phyloP scores from a whole-genome alignment of 2,113 vertebrate genomes.

The Gobio gobio region DNA sequence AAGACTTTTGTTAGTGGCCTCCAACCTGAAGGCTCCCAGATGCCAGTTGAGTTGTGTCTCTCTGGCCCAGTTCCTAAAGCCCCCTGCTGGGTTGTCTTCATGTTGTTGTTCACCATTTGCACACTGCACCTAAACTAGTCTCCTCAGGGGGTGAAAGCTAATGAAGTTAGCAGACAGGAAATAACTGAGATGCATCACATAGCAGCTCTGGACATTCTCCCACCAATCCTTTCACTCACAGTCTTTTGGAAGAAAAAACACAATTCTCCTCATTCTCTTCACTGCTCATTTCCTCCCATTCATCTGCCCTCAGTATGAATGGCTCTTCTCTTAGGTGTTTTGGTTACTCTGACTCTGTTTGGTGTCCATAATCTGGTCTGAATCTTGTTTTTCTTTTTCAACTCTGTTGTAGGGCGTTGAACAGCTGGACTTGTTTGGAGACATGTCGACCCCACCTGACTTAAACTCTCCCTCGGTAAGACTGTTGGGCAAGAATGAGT shows the following conservation, averaged over 20 bases:
- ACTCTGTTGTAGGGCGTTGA: conserved; percentile 82
- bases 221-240: not conserved
- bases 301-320: not conserved
- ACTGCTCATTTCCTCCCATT: conserved; percentile 18
- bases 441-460: conserved; percentile 96
- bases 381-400: conserved; percentile 18
- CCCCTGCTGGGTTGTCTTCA: conserved; percentile 28
- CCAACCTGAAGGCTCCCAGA: not conserved
- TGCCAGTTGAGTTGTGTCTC: not conserved
- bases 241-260: conserved; percentile 13
- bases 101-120: conserved; percentile 9
- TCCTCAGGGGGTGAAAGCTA: conserved; percentile 33
- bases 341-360: conserved; percentile 3
- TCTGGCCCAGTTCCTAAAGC: conserved; percentile 6
- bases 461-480: conserved; percentile 87
- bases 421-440: conserved; percentile 94
- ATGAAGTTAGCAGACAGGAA: conserved; percentile 57
- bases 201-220: conserved; percentile 27
- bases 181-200: conserved; percentile 37
- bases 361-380: conserved; percentile 23
- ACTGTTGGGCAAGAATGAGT: not conserved
- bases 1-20: not conserved
- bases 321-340: conserved; percentile 6
- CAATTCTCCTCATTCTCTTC: conserved; percentile 16
- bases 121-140: not conserved